phyloP scores from a whole-genome alignment of 2,888 invertebrate genomes.

The Drosophila ochracea region DNA sequence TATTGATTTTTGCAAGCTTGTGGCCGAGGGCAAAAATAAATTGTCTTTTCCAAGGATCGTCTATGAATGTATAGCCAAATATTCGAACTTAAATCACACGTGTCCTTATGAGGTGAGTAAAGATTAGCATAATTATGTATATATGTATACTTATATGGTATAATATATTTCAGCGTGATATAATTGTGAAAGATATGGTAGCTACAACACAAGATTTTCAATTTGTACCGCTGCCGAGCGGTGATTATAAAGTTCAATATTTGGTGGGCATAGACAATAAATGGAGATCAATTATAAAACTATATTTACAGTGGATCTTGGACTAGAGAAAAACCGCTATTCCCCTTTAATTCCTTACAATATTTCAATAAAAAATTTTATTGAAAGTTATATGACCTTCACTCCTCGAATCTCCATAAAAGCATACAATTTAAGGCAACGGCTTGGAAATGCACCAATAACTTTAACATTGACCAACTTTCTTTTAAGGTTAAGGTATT shows the following conservation, averaged over 20 bases:
- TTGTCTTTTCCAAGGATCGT: slow-evolving; percentile 18
- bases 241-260: background rate
- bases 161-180: slow-evolving; percentile 13
- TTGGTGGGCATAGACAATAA: no score
- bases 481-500: no score
- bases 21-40: background rate
- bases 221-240: background rate
- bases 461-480: no score
- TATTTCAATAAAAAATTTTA: background rate
- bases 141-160: background rate
- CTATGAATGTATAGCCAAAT: accelerated
- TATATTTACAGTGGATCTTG: background rate
- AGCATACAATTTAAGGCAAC: background rate
- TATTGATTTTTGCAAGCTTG: slow-evolving; percentile 27
- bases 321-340: background rate
- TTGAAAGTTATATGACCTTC: no score
- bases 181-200: slow-evolving; percentile 10
- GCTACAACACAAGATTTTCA: background rate
- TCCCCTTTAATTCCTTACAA: background rate
- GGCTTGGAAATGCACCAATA: background rate
- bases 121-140: background rate
- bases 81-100: slow-evolving; percentile 29
- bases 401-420: background rate
- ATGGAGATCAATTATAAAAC: accelerated
- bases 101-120: slow-evolving; percentile 19